phyloP scores from a whole-genome alignment of 2,797 vertebrate genomes.

The Acanthis flammea region DNA sequence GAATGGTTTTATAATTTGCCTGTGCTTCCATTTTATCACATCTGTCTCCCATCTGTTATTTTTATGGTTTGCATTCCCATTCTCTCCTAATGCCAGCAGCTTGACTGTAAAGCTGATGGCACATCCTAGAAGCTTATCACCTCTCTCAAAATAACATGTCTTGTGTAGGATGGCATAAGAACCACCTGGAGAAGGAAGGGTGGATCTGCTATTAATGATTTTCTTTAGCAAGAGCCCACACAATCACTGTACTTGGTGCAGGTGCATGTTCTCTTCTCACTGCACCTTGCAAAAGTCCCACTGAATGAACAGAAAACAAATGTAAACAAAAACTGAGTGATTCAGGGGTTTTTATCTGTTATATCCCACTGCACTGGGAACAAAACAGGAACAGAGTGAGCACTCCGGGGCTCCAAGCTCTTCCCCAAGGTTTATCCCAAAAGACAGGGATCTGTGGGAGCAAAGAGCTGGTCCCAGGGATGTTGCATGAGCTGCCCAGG shows the following conservation, averaged over 20 bases:
- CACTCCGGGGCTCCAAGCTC: background rate
- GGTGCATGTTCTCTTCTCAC: background rate
- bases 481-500: background rate
- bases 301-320: background rate
- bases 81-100: conserved; percentile 17
- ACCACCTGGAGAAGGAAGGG: background rate
- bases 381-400: background rate
- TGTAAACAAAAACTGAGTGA: fast-evolving
- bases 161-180: background rate
- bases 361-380: fast-evolving
- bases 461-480: too few relatives aligned
- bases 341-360: fast-evolving
- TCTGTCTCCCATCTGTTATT: conserved; percentile 59
- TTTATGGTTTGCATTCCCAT: conserved; percentile 18
- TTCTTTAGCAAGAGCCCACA: background rate
- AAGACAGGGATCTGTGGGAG: background rate
- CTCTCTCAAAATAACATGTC: background rate
- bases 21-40: conserved; percentile 27
- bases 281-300: background rate
- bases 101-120: background rate
- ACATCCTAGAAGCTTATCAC: background rate
- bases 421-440: background rate
- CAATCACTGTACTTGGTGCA: background rate
- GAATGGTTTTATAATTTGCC: conserved; percentile 61
- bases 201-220: background rate